Evolutionary conservation across 2,113 vertebrate genomes (phyloP).

Genomic region (Trogon melanurus): DNA sequence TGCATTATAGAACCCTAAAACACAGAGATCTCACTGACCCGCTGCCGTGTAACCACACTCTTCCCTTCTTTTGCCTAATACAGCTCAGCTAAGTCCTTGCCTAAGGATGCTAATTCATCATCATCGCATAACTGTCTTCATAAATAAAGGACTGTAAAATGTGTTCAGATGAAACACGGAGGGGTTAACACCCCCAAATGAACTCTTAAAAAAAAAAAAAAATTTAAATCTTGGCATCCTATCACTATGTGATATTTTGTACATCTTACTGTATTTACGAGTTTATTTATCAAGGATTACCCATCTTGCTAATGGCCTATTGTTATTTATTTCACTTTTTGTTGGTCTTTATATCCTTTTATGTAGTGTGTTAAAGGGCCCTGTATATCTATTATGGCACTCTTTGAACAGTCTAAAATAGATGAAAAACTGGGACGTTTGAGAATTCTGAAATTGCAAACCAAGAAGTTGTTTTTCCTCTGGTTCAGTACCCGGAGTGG

Average conservation of each 20-base stretch:
- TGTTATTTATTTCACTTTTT: conserved; percentile 92
- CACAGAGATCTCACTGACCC: conserved; percentile 81
- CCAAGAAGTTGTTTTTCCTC: conserved; percentile 56
- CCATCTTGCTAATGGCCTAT: conserved; percentile 88
- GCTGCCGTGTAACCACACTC: conserved; percentile 76
- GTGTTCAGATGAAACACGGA: conserved; percentile 80
- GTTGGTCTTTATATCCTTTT: conserved; percentile 87
- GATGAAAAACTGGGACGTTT: conserved; percentile 77
- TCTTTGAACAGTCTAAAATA: conserved; percentile 81
- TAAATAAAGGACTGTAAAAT: conserved; percentile 81
- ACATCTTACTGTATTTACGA: conserved; percentile 94
- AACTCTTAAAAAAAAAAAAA: conserved; percentile 79
- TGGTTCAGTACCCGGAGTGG: conserved; percentile 69
- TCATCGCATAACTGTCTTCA: conserved; percentile 79
- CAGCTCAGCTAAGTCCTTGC: conserved; percentile 81
- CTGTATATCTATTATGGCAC: conserved; percentile 82
- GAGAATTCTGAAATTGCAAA: conserved; percentile 76
- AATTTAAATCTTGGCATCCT: conserved; percentile 88
- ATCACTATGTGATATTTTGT: conserved; percentile 98
- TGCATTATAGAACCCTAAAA: conserved; percentile 81
- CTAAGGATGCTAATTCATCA: conserved; percentile 80
- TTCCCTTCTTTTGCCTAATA: conserved; percentile 83
- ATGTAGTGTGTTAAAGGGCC: conserved; percentile 82
- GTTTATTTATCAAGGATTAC: conserved; percentile 91
- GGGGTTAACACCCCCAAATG: conserved; percentile 71